Evolutionary conservation across 2,888 invertebrate species (phyloP), one percentile per base, ranked within the genome.

Genomic region (Linnaemya tessellans): DNA sequence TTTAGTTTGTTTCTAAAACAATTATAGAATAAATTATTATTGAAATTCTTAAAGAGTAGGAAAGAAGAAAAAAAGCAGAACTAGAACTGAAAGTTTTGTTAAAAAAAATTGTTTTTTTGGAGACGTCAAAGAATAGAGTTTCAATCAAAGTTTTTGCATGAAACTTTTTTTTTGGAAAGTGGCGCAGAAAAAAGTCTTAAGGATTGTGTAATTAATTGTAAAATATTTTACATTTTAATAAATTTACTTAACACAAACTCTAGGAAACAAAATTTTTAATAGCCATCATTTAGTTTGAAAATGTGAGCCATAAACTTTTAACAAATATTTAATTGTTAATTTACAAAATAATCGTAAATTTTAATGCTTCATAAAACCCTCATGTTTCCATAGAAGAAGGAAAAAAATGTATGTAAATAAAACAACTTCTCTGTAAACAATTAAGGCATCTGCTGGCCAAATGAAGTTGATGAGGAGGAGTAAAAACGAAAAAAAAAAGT

Each of bases 21-120:
- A 64, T 62, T 56, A 10, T 79, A 62, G 79, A 79, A 79, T 79
- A 70, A 79, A 79, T 79, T 62, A 64, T 43, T 64, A 22, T 67
- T 18, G 35, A 46, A 46, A 25, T 54, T 4, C 8, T 25, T n/a
- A 2, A 20, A 54, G 11, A 22, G n/a, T n/a, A n/a, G n/a, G 22
- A 54, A 54, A 10, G 22, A 10, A 54, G 3, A 41, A 41, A 41
- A 41, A 41, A 41, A 46, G 5, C 5, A 46, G 15, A 46, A 46
- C 13, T n/a, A 4, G 20, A 51, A 54, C 20, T 46, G 46, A 5
- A 58, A 38, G 15, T 49, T 41, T 51, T 56, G 8, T 43, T 41
- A 9, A 54, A 43, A 8, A 35, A n/a, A n/a, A n/a, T n/a, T n/a
- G 5, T 18, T 18, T 35, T 18, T 35, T 18, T 22, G 8, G 13